A percentile compares a stretch with the other conserved stretches of the same genome.
phyloP scores from a whole-genome alignment of 2,888 invertebrate species.

The Ecliptopera silaceata region DNA sequence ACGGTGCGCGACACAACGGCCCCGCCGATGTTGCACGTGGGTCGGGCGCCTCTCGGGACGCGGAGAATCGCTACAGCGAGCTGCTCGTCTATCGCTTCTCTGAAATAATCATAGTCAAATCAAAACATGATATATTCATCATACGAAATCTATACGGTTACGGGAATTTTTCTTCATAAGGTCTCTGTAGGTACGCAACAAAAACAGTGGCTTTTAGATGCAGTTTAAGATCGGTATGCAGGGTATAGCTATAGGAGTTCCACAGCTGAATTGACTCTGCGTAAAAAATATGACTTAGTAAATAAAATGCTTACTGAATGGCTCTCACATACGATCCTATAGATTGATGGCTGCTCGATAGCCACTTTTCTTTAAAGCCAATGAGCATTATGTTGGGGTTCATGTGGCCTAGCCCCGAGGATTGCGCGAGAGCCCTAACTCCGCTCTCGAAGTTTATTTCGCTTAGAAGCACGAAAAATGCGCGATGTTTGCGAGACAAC shows the following conservation, averaged over 20 bases:
- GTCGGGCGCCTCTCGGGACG: conserved; percentile 85
- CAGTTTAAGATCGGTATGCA: no score
- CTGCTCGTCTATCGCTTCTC: conserved; percentile 95
- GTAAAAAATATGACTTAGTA: no score
- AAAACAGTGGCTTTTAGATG: no score
- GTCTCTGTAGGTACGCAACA: no score
- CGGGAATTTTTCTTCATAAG: no score
- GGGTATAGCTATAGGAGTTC: no score
- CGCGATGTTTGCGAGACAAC: conserved; percentile 89
- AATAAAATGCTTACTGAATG: conserved; percentile 92
- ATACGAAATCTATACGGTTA: no score
- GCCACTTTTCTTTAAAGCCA: conserved; percentile 97
- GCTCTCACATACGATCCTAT: conserved; percentile 95
- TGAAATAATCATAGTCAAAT: conserved; percentile 44
- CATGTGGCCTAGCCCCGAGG: conserved; percentile 94
- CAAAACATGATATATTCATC: no score
- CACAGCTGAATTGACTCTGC: no score
- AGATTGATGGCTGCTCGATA: conserved; percentile 84
- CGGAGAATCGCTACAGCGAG: conserved; percentile 94
- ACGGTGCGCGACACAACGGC: background rate
- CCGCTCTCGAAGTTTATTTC: conserved; percentile 88
- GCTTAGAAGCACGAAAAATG: conserved; percentile 92
- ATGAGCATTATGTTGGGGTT: conserved; percentile 95
- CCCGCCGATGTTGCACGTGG: background rate
- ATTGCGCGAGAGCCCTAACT: conserved; percentile 91